Conservation (phyloP, 2,888 invertebrate species). For the Orthosia gracilis region DNA sequence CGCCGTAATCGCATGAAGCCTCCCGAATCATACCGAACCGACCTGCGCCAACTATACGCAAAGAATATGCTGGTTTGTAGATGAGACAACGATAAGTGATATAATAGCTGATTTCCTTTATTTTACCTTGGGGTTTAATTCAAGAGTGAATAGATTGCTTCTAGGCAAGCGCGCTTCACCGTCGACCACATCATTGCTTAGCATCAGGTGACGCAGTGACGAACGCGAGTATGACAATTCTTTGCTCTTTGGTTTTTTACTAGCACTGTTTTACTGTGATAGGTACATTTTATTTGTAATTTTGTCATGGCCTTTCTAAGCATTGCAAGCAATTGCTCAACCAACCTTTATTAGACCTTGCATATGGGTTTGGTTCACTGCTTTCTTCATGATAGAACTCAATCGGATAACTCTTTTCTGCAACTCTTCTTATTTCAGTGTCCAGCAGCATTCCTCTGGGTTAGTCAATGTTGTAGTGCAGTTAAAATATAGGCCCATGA, state of each 20-base stretch:
- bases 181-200: too few species aligned
- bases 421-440: neutral
- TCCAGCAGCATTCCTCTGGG: neutral
- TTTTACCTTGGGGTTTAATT: too few species aligned
- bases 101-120: neutral
- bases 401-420: neutral
- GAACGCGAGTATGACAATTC: neutral
- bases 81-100: constrained; percentile 15
- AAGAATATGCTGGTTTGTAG: constrained; percentile 50
- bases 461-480: too few species aligned
- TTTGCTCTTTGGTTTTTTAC: too few species aligned
- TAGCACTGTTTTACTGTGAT: too few species aligned
- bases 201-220: too few species aligned
- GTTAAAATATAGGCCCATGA: too few species aligned
- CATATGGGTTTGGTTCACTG: neutral
- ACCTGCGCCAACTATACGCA: constrained; percentile 74
- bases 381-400: neutral
- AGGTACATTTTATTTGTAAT: too few species aligned
- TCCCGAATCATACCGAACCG: constrained; percentile 81
- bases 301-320: too few species aligned
- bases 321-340: neutral
- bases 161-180: too few species aligned
- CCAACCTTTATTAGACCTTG: neutral
- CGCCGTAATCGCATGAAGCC: constrained; percentile 86
- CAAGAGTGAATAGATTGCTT: too few species aligned